Evolutionary conservation across 2,888 invertebrate species (phyloP), one percentile per base, ranked within the genome.

Genomic region (Parnassius orleans): DNA sequence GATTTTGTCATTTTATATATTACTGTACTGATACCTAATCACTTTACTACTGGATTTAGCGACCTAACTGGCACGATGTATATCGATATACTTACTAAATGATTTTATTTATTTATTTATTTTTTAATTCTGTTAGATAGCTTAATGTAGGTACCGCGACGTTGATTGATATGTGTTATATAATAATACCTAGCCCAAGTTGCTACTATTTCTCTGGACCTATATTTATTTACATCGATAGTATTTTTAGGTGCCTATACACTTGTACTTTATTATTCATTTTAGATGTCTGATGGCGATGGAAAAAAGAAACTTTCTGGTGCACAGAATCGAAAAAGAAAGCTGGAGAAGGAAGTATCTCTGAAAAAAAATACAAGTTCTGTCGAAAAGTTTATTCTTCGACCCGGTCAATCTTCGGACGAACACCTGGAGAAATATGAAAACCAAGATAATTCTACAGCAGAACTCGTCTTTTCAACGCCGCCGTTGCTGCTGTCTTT

Each of bases 281-380:
- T 10, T 3, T 1, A 44, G 12, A 44, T 12, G 44, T 11, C 10
- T 44, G 12, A 9, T n/a, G n/a, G n/a, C n/a, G n/a, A n/a, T n/a
- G n/a, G n/a, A n/a, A n/a, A n/a, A n/a, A n/a, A n/a, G n/a, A 46
- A 46, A 46, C 12, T 46, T 12, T 46, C n/a, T n/a, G 46, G n/a
- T 46, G n/a, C 5, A 44, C 44, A 44, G 44, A 44, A 44, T 46
- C 46, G n/a, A 46, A 55, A 46, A 46, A 19, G 11, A 46, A 55
- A 43, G n/a, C 12, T 46, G 46, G 12, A 46, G 46, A 46, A 46
- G n/a, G 46, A 46, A n/a, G 12, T 12, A 46, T 46, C 46, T 46
- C 46, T 46, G 7, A 12, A 11, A 46, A 12, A 33, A 1, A 12
- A 46, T n/a, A 46, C 3, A n/a, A 44, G 44, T 10, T 44, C 44